These are phyloP conservation scores for Uria aalge DNA, from an alignment of 2,113 vertebrate genomes.

Conservation along the genomic window DNA sequence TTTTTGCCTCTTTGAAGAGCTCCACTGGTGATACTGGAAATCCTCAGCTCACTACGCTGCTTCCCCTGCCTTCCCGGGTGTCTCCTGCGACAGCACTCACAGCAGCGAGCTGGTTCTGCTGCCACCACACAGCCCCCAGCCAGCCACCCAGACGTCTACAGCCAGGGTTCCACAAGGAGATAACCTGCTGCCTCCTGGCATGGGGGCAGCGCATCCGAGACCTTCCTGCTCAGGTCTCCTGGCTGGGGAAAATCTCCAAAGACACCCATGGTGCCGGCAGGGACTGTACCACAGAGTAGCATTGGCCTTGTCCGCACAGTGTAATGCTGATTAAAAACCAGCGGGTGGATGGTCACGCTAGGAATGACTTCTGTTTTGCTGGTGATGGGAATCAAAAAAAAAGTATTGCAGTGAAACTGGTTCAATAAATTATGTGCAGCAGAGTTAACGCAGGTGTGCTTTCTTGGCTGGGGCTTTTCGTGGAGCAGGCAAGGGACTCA, in stretches of 20 bases:
- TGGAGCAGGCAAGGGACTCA: not conserved
- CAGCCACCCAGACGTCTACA: not conserved
- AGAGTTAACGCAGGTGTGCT: conserved; percentile 42
- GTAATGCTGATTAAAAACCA: not conserved
- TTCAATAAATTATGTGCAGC: not conserved
- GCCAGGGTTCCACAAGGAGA: not conserved
- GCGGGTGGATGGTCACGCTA: fast-evolving
- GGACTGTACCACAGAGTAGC: not conserved
- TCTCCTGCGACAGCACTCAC: not conserved
- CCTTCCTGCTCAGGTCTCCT: not conserved
- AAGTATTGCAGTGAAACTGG: not conserved
- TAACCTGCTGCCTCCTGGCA: not conserved
- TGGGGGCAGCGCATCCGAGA: not conserved
- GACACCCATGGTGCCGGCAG: not conserved
- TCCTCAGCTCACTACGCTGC: too few relatives aligned
- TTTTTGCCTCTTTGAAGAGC: not conserved
- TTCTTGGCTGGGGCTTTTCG: not conserved
- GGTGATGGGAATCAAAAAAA: not conserved
- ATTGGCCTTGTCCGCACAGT: not conserved
- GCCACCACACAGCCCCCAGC: not conserved
- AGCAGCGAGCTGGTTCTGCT: not conserved
- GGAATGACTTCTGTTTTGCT: not conserved
- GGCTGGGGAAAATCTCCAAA: not conserved
- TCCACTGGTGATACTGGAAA: not conserved
- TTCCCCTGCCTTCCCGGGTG: not conserved